Conservation (phyloP, 2,113 vertebrate genomes). For the Saimiri boliviensis region DNA sequence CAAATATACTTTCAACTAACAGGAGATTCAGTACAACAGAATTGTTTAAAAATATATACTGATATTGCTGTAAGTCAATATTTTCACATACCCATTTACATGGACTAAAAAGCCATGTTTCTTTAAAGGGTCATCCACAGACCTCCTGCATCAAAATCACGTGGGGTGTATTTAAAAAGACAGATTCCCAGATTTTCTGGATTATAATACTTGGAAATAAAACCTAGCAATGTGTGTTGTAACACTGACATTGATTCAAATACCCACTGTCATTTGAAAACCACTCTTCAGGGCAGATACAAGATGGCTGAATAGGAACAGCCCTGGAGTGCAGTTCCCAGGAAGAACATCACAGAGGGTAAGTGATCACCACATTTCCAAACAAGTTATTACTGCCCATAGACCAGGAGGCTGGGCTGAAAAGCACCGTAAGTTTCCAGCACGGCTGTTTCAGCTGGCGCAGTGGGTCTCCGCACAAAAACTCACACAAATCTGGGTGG, state of each 20-base stretch:
- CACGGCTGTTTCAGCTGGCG: no score
- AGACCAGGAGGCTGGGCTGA: no score
- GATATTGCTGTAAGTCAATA: not conserved
- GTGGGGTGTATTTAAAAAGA: not conserved
- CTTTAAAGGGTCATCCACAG: not conserved
- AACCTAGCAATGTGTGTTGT: not conserved
- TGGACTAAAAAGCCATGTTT: not conserved
- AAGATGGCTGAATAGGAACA: no score
- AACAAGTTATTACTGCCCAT: no score
- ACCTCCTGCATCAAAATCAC: not conserved
- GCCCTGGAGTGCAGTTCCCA: no score
- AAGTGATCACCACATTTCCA: no score
- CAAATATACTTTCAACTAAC: not conserved
- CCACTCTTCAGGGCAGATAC: not conserved
- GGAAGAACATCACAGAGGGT: no score
- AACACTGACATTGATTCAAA: not conserved
- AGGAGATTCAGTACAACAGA: not conserved
- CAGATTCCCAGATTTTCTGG: not conserved
- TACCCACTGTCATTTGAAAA: not conserved
- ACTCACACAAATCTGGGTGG: no score
- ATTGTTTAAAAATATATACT: not conserved
- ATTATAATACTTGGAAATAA: not conserved
- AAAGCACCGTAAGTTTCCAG: no score
- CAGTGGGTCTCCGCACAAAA: no score
- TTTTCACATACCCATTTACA: not conserved